Percentiles rank a stretch among this genome's conserved stretches.
Conservation (phyloP, 1,140 invertebrate species). For the Trichoplusia ni region DNA sequence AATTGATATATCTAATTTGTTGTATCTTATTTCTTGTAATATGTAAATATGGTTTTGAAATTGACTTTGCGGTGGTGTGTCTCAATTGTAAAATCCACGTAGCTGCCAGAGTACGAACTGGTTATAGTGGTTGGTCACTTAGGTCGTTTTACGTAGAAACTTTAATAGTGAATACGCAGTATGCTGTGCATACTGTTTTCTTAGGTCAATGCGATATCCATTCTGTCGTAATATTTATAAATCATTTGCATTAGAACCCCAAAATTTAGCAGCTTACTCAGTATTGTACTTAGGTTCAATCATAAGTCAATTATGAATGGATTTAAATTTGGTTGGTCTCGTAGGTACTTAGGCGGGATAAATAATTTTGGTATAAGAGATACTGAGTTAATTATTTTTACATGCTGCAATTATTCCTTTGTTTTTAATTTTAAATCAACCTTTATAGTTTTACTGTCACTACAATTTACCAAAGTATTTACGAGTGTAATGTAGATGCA, state of each 20-base stretch:
- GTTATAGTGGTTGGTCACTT: slow-evolving; percentile 28
- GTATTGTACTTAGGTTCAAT: slow-evolving; percentile 60
- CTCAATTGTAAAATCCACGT: slow-evolving; percentile 39
- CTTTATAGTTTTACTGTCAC: slow-evolving; percentile 57
- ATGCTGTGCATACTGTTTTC: slow-evolving; percentile 54
- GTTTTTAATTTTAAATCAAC: slow-evolving; percentile 34
- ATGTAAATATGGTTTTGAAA: slow-evolving; percentile 19
- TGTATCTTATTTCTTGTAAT: slow-evolving; percentile 22
- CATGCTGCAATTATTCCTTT: background rate
- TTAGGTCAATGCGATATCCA: slow-evolving; percentile 30
- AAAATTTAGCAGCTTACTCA: slow-evolving; percentile 40
- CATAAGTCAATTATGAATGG: slow-evolving; percentile 19
- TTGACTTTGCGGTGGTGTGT: slow-evolving; percentile 45
- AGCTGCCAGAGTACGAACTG: slow-evolving; percentile 14
- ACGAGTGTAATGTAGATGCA: slow-evolving; percentile 22
- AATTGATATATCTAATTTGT: slow-evolving; percentile 21
- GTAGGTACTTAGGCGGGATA: slow-evolving; percentile 6
- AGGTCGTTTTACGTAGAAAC: slow-evolving; percentile 34
- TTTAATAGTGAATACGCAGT: slow-evolving; percentile 35
- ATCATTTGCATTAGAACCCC: slow-evolving; percentile 13
- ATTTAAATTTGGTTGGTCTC: background rate
- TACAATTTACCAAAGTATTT: slow-evolving; percentile 75
- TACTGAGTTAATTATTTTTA: slow-evolving; percentile 13
- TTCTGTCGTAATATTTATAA: slow-evolving; percentile 26
- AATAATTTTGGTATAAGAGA: background rate